Base-by-base conservation (phyloP, 2,113 vertebrate species). In the Falcunculus frontatus region DNA sequence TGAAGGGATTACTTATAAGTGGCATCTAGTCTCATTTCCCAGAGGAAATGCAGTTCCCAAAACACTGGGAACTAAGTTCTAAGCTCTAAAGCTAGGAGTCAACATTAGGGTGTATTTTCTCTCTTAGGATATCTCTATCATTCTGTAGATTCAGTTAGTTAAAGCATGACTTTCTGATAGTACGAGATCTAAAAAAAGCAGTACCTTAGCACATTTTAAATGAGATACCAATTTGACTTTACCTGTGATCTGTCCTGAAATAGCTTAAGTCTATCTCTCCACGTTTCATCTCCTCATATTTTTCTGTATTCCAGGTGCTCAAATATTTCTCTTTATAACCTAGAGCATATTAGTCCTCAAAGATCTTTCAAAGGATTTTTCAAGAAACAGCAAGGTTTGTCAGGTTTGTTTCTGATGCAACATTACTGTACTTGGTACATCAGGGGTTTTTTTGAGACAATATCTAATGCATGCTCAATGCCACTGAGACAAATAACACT, bases 11-110 rank as follows among this genome's bases (percentile, higher is more conserved):
- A 78, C 78, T 96, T 86, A 85, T 64, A 94, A 85, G 68, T 50
- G 73, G 33, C 86, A 95, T 90, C 77, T 92, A 95, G 60, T 87
- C 89, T 96, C 74, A 83, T 81, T 97, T 97, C 70, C 84, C 77
- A 72, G 27, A 70, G 44, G 87, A 97, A 97, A 95, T 67, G 57
- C 22, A 62, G 62, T 90, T 97, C 91, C 47, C 82, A 92, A 96
- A 97, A 84, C 87, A 91, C 64, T 85, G 78, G 78, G 70, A 93
- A 84, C 16, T 39, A 68, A 72, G 78, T 95, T 52, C 55, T 95
- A 52, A 93, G 32, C 32, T 95, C 94, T 94, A 70, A 95, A 82
- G 12, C 49, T 56, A 60, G 55, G 90, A 91, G 26, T 90, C 64
- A 73, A 44, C 16, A 17, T 42, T 27, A 62, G 29, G 49, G 33